A percentile compares a stretch with the other conserved stretches of the same genome.
These are phyloP conservation scores for Mechanitis messenoides DNA, from an alignment of 2,888 invertebrate genomes.

Conservation along the genomic window DNA sequence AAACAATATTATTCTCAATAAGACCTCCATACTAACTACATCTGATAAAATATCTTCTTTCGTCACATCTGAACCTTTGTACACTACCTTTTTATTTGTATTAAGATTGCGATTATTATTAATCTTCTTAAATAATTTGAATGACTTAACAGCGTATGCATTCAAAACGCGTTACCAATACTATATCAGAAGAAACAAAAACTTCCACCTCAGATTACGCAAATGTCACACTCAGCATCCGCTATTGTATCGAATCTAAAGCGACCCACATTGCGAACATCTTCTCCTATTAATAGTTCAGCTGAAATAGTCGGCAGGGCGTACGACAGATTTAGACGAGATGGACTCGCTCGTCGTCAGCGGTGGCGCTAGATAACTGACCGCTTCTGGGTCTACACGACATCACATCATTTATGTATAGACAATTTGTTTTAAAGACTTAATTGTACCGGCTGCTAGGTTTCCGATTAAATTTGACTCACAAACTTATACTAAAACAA, in stretches of 20 bases:
- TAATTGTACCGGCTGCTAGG: too few species aligned
- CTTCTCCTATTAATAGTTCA: constrained; percentile 54
- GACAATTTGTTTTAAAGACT: too few species aligned
- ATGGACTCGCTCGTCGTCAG: constrained; percentile 34
- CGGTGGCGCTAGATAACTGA: constrained; percentile 29
- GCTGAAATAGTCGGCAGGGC: constrained; percentile 68
- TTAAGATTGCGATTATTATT: too few species aligned
- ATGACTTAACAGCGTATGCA: neutral
- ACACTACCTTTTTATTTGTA: too few species aligned
- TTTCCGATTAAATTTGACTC: too few species aligned
- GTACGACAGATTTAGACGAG: constrained; percentile 51
- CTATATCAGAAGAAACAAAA: constrained; percentile 3
- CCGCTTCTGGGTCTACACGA: neutral
- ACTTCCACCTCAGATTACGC: constrained; percentile 27
- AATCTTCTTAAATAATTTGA: too few species aligned
- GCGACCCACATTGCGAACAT: constrained; percentile 59
- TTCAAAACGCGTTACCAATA: too few species aligned
- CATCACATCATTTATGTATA: neutral
- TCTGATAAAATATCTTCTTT: too few species aligned
- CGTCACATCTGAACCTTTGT: too few species aligned
- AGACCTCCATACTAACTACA: too few species aligned
- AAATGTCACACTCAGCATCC: constrained; percentile 34
- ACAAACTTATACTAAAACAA: too few species aligned
- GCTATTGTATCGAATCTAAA: constrained; percentile 42
- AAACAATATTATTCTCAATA: too few species aligned